Evolutionary conservation across 2,113 vertebrate genomes (phyloP), one percentile per base, ranked within the genome.

Genomic region (Cettia cetti): DNA sequence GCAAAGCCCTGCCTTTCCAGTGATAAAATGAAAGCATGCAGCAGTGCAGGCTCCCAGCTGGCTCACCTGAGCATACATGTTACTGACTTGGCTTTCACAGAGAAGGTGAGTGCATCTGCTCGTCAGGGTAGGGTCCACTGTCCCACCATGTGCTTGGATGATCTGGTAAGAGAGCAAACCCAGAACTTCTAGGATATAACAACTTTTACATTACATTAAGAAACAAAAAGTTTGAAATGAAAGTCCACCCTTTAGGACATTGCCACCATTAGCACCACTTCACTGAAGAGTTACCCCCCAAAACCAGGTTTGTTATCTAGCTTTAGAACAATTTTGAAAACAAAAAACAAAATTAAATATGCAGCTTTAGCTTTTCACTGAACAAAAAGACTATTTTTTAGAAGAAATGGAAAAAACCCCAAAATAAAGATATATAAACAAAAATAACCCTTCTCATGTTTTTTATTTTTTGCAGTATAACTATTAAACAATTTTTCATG

Each of bases 11-110:
- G 20, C n/a, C 7, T 39, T 59, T 13, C 7, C 66, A 82, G 11
- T 4, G 63, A 44, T 7, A 28, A 44, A 71, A 76, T 27, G 35
- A 24, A 86, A 61, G 14, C 56, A 81, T 15, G 72, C 23, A 24
- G 5, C 26, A 85, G 85, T 3, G 28, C 12, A 65, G 2, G 5
- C 4, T 33, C 54, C n/a, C 49, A 22, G 54, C 26, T 52, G 76
- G 57, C 98, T 98, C 95, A 99, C 99, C 99, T 99, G 99, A 37
- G 99, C 97, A 75, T 99, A 99, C 98, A 98, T 98, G 91, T 98
- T 98, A 97, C 99, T 99, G 98, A 99, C 99, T 96, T 99, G 99
- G 95, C 99, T 99, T 97, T 99, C 99, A 95, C 99, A 99, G 30
- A 99, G 98, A 53, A 99, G 98, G 95, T 99, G 99, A 9, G 99